phyloP scores from a whole-genome alignment of 2,113 vertebrate species.

The Tetrao urogallus region DNA sequence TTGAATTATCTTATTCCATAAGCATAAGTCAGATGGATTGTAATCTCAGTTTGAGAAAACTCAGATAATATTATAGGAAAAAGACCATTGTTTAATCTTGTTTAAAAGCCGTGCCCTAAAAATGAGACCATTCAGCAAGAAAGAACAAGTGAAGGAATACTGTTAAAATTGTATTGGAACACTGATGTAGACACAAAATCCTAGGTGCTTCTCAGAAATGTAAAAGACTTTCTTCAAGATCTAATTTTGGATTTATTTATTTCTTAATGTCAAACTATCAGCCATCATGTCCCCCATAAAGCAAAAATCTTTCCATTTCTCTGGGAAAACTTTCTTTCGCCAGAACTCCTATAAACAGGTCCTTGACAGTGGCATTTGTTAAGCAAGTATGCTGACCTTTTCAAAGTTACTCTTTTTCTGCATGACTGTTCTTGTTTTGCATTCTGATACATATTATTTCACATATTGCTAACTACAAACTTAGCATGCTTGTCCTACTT shows the following conservation, averaged over 20 bases:
- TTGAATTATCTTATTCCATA: neutral
- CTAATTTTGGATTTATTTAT: neutral
- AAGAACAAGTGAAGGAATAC: neutral
- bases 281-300: neutral
- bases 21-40: neutral
- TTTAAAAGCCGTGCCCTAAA: neutral
- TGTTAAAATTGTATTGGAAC: neutral
- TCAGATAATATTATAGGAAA: neutral
- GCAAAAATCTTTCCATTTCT: neutral
- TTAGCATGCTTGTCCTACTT: neutral
- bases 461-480: neutral
- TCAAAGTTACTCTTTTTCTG: neutral
- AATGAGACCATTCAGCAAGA: neutral
- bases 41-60: neutral
- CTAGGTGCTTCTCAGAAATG: neutral
- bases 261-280: neutral
- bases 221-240: neutral
- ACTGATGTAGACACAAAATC: neutral
- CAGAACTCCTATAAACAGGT: neutral
- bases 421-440: neutral
- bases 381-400: neutral
- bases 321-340: neutral
- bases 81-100: neutral
- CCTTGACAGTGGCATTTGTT: neutral
- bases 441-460: neutral